A percentile compares a stretch with the other conserved stretches of the same genome.
These are phyloP conservation scores for Pachyrhynchus sulphureomaculatus DNA, from an alignment of 1,140 invertebrate genomes.

Conservation along the genomic window DNA sequence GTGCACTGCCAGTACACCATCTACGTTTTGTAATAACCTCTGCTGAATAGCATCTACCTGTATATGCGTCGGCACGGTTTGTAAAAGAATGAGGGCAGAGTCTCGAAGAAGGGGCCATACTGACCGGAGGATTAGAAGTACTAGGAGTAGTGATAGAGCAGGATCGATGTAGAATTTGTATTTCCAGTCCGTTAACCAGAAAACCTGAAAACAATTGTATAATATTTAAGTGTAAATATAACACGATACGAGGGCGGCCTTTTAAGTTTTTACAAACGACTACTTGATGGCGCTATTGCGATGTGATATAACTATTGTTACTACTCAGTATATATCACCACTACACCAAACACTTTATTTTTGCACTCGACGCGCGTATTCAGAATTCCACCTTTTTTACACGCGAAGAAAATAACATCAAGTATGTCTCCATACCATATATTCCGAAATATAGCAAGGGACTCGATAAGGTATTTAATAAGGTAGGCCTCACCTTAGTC, in stretches of 20 bases:
- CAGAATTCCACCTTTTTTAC: too few species aligned
- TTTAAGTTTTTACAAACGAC: too few species aligned
- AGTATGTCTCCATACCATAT: too few species aligned
- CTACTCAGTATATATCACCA: too few species aligned
- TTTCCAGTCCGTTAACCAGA: slow-evolving; percentile 84
- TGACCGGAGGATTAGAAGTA: slow-evolving; percentile 76
- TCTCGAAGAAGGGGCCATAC: slow-evolving; percentile 87
- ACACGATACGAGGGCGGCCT: not conserved
- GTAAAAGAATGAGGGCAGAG: slow-evolving; percentile 84
- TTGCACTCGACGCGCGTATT: too few species aligned
- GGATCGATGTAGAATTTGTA: slow-evolving; percentile 91
- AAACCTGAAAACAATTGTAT: slow-evolving; percentile 62
- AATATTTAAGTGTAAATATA: not conserved
- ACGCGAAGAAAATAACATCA: too few species aligned
- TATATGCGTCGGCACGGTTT: slow-evolving; percentile 91
- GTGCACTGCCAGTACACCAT: slow-evolving; percentile 88
- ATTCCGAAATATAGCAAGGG: too few species aligned
- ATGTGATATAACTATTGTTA: too few species aligned
- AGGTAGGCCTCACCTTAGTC: too few species aligned
- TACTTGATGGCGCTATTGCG: too few species aligned
- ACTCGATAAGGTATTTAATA: too few species aligned
- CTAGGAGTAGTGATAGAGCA: slow-evolving; percentile 81
- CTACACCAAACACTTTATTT: too few species aligned
- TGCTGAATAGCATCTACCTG: slow-evolving; percentile 87
- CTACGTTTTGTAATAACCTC: slow-evolving; percentile 79